Conservation (phyloP, 2,113 vertebrate genomes). For the Seriola quinqueradiata region DNA sequence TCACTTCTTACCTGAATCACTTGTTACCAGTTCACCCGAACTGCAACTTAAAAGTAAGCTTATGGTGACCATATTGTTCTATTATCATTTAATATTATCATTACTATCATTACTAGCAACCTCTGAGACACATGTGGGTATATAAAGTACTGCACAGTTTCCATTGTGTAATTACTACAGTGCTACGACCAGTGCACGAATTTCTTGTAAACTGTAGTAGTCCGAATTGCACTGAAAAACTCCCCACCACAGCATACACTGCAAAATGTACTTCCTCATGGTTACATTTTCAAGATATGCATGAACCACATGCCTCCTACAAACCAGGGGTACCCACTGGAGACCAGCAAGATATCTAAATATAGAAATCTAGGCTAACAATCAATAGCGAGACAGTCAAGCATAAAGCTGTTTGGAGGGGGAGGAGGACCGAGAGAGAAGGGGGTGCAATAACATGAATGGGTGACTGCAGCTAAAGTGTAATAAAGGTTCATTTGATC, state of each 20-base stretch:
- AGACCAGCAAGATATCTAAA: slow-evolving; percentile 67
- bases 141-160: too few species aligned
- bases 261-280: slow-evolving; percentile 27
- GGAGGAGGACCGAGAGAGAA: not conserved
- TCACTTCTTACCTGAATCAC: too few species aligned
- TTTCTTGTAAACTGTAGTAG: not conserved
- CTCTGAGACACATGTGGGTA: not conserved
- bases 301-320: slow-evolving; percentile 57
- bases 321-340: slow-evolving; percentile 56
- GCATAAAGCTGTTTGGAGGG: slow-evolving; percentile 38
- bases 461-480: slow-evolving; percentile 22
- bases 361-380: slow-evolving; percentile 71
- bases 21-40: too few species aligned
- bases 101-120: not conserved
- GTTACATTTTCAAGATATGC: slow-evolving; percentile 67
- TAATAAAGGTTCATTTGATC: slow-evolving; percentile 49
- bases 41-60: too few species aligned
- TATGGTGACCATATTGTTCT: not conserved
- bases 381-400: slow-evolving; percentile 69
- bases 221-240: slow-evolving; percentile 7
- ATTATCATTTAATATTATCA: not conserved
- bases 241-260: slow-evolving; percentile 11
- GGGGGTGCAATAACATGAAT: slow-evolving; percentile 31
- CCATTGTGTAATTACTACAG: not conserved
- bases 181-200: not conserved